These are phyloP conservation scores for Stratiomys singularior DNA, from an alignment of 2,888 invertebrate genomes.

Conservation along the genomic window DNA sequence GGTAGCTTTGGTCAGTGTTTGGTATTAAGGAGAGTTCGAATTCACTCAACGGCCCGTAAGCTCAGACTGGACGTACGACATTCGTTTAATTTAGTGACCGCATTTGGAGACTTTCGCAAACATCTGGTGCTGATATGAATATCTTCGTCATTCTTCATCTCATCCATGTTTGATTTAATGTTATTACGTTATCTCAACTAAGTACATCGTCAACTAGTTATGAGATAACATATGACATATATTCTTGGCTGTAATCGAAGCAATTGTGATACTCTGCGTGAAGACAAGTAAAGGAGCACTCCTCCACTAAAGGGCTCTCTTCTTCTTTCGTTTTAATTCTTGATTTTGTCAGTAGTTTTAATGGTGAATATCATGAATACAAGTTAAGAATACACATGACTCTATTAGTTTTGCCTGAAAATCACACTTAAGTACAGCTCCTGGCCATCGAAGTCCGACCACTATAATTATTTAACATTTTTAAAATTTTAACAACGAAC, in stretches of 20 bases:
- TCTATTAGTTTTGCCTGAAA: no score
- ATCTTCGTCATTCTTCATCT: slow-evolving; percentile 1
- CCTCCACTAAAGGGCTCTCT: no score
- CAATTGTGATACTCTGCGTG: no score
- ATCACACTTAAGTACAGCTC: no score
- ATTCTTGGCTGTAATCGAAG: not conserved
- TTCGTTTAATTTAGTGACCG: slow-evolving; percentile 21
- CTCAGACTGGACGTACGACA: not conserved
- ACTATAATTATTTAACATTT: no score
- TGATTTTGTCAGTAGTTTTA: no score
- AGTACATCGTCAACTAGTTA: not conserved
- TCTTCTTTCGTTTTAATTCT: no score
- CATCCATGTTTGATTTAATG: not conserved
- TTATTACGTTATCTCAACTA: slow-evolving; percentile 19
- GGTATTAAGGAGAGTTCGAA: not conserved
- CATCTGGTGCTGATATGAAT: slow-evolving; percentile 23
- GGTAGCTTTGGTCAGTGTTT: not conserved
- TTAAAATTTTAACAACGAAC: no score
- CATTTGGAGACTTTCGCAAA: slow-evolving; percentile 42
- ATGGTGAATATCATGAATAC: no score
- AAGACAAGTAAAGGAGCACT: no score
- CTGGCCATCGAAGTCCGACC: no score
- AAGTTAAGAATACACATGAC: no score
- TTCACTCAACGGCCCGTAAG: slow-evolving; percentile 9
- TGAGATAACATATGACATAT: slow-evolving; percentile 28